These are phyloP conservation scores for Microdon myrmicae DNA, from an alignment of 2,888 invertebrate genomes.

Conservation along the genomic window DNA sequence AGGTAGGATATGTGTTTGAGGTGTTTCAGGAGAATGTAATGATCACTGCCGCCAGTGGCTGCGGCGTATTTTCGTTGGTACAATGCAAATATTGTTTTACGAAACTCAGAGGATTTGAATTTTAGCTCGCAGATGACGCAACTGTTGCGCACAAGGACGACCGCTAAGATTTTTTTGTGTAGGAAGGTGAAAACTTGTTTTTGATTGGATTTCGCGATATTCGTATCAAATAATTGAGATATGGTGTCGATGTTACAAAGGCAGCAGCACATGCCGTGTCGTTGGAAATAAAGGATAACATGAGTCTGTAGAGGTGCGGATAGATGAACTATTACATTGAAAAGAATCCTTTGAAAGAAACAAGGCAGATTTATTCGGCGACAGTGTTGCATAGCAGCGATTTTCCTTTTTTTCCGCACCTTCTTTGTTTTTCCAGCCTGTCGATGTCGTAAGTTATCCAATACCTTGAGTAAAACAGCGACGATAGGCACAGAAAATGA, in stretches of 20 bases:
- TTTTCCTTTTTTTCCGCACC: slow-evolving; percentile 57
- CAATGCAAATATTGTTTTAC: slow-evolving; percentile 42
- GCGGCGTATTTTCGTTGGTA: slow-evolving; percentile 26
- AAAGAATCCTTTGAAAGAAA: slow-evolving; percentile 61
- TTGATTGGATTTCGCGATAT: slow-evolving; percentile 55
- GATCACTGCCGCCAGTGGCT: slow-evolving; percentile 31
- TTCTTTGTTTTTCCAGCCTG: slow-evolving; percentile 46
- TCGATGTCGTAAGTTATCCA: slow-evolving; percentile 58
- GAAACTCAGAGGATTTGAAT: slow-evolving; percentile 60
- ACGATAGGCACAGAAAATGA: slow-evolving; percentile 56
- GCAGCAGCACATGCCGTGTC: slow-evolving; percentile 64
- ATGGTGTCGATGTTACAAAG: slow-evolving; percentile 60
- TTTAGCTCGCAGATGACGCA: slow-evolving; percentile 62
- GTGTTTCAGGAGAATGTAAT: slow-evolving; percentile 59
- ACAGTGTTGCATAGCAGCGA: slow-evolving; percentile 48
- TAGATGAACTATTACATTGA: slow-evolving; percentile 57
- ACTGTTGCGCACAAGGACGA: slow-evolving; percentile 56
- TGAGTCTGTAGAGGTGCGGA: slow-evolving; percentile 57
- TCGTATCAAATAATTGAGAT: slow-evolving; percentile 55
- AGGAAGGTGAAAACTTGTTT: slow-evolving; percentile 62
- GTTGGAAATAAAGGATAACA: slow-evolving; percentile 58
- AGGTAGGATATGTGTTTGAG: slow-evolving; percentile 62
- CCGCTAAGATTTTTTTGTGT: slow-evolving; percentile 59
- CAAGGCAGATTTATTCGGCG: slow-evolving; percentile 57
- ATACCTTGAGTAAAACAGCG: slow-evolving; percentile 58